These are phyloP conservation scores for Folsomia manolachei DNA, from an alignment of 2,888 invertebrate species.

Conservation along the genomic window DNA sequence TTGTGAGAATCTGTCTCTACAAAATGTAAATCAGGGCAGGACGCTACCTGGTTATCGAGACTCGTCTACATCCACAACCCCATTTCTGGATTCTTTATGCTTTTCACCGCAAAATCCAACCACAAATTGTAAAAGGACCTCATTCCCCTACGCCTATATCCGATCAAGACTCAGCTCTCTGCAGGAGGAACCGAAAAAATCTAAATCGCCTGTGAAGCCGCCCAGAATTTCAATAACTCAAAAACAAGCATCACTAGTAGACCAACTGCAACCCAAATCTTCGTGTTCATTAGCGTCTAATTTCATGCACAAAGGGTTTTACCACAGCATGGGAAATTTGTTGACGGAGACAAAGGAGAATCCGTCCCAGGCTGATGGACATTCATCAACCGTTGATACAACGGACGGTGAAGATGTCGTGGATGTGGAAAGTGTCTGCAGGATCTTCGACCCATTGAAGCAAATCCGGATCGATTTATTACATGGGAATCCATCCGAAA, in stretches of 20 bases:
- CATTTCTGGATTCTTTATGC: conserved; percentile 7
- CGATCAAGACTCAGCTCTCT: conserved; percentile 51
- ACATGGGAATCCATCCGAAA: conserved; percentile 38
- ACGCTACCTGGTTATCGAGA: conserved; percentile 12
- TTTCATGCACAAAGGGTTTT: conserved; percentile 33
- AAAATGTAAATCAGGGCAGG: conserved; percentile 14
- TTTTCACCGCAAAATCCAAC: background rate
- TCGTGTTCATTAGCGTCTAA: conserved; percentile 5
- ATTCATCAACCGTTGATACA: background rate
- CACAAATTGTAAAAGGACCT: conserved; percentile 33
- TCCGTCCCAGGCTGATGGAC: too few relatives aligned
- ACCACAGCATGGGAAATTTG: conserved; percentile 49
- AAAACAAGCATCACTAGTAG: too few relatives aligned
- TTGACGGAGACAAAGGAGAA: conserved; percentile 8
- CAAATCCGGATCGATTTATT: conserved; percentile 47
- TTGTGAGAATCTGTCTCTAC: conserved; percentile 42
- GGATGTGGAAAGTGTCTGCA: conserved; percentile 8
- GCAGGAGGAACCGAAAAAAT: conserved; percentile 48
- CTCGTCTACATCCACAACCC: conserved; percentile 17
- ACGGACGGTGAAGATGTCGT: too few relatives aligned
- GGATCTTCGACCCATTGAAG: conserved; percentile 36
- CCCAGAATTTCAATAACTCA: background rate
- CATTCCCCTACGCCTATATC: conserved; percentile 52
- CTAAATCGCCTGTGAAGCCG: conserved; percentile 1
- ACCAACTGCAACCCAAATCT: background rate